Conservation (phyloP, 2,797 vertebrate species). For the Gadopsis marmoratus region DNA sequence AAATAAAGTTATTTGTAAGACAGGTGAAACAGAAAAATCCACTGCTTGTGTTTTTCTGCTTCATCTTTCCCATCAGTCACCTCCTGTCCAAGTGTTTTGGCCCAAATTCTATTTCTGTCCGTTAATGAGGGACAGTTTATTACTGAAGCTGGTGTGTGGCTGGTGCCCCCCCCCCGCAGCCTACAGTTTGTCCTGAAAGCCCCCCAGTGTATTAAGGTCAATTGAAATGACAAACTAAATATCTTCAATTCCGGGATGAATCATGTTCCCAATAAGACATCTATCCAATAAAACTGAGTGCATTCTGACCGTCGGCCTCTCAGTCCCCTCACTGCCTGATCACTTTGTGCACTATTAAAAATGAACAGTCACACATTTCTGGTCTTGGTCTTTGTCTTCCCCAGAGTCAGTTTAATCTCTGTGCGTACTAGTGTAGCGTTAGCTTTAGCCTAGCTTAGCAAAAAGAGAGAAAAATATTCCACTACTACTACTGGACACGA, state of each 20-base stretch:
- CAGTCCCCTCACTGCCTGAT: conserved; percentile 4
- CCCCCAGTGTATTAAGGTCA: conserved; percentile 73
- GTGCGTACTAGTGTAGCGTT: background rate
- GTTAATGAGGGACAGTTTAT: conserved; percentile 21
- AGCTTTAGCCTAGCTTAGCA: background rate
- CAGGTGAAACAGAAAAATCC: conserved; percentile 16
- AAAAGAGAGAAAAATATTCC: background rate
- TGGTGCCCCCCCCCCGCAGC: background rate
- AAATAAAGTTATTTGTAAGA: background rate
- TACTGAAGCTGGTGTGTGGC: background rate
- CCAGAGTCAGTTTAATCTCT: background rate
- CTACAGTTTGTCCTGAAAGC: conserved; percentile 48
- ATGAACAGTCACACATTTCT: conserved; percentile 40
- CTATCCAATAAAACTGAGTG: conserved; percentile 74
- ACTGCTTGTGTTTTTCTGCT: conserved; percentile 24
- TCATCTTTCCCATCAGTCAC: conserved; percentile 20
- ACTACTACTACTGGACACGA: background rate
- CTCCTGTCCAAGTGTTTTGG: conserved; percentile 29
- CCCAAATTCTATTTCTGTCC: conserved; percentile 55
- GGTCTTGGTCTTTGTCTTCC: background rate
- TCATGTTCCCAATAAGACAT: conserved; percentile 56
- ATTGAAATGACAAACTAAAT: conserved; percentile 71
- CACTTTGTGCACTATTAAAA: conserved; percentile 38
- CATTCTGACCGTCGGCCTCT: conserved; percentile 49
- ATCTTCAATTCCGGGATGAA: conserved; percentile 65